These are phyloP conservation scores for Platyrinchus mystaceus DNA, from an alignment of 2,797 vertebrate species.

Conservation along the genomic window DNA sequence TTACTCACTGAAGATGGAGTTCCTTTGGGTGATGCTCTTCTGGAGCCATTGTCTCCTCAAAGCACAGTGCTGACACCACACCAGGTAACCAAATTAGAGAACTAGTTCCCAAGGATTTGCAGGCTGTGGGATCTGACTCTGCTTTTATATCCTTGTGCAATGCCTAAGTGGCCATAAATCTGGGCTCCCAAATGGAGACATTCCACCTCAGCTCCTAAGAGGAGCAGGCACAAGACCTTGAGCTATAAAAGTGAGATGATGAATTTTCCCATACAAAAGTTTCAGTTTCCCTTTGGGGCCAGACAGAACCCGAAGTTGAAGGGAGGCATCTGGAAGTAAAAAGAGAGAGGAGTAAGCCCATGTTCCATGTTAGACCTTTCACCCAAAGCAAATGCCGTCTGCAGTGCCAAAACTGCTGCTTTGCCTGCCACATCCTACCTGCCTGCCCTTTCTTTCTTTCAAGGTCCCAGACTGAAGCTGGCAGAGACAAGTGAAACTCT, in stretches of 20 bases:
- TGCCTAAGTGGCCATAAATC: neutral
- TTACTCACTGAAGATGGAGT: neutral
- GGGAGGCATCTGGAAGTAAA: neutral
- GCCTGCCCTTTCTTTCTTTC: neutral
- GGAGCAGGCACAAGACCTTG: neutral
- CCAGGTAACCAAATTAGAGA: conserved; percentile 6
- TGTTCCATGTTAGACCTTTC: neutral
- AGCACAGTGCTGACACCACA: conserved; percentile 8
- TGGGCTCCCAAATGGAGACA: neutral
- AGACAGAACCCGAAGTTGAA: neutral
- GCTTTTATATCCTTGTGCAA: neutral
- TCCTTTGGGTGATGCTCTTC: neutral
- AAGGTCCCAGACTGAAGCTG: neutral
- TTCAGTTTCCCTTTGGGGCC: neutral
- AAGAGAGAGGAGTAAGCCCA: neutral
- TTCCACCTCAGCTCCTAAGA: neutral
- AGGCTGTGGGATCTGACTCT: neutral
- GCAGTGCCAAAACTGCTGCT: neutral
- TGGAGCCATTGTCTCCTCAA: conserved; percentile 11
- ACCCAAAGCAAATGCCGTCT: neutral
- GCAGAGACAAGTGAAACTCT: neutral
- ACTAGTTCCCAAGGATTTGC: conserved; percentile 37
- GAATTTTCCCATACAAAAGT: neutral
- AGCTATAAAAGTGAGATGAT: neutral
- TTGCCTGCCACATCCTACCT: neutral